These are phyloP conservation scores for Hybos culiciformis DNA, from an alignment of 2,888 invertebrate species.

Conservation along the genomic window DNA sequence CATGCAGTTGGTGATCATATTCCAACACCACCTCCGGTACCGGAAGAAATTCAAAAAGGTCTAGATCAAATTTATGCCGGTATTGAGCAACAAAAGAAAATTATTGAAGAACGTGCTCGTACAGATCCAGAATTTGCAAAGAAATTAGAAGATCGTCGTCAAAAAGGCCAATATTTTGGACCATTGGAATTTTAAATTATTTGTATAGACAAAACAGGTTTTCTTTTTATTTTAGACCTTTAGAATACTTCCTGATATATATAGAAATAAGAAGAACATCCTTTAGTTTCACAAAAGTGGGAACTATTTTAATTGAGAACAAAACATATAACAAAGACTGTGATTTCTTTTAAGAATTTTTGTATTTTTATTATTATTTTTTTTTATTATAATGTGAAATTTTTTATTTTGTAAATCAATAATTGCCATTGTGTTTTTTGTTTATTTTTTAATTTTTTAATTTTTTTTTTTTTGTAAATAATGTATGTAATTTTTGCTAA, in stretches of 20 bases:
- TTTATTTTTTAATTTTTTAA: too few relatives aligned
- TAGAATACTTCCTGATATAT: too few relatives aligned
- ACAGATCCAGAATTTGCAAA: constrained; percentile 35
- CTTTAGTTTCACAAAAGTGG: too few relatives aligned
- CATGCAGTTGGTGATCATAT: constrained; percentile 68
- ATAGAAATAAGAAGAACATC: not conserved
- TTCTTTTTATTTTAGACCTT: too few relatives aligned
- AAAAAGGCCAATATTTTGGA: constrained; percentile 47
- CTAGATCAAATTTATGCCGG: constrained; percentile 76
- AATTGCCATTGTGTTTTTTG: too few relatives aligned
- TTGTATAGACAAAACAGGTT: constrained; percentile 1
- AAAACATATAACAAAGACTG: constrained; percentile 20
- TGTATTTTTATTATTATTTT: not conserved
- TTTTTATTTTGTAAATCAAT: too few relatives aligned
- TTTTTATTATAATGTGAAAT: not conserved
- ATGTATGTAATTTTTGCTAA: too few relatives aligned
- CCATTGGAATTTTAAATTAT: constrained; percentile 23
- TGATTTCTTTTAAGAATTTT: constrained; percentile 21
- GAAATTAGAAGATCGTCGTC: constrained; percentile 33
- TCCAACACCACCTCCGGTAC: constrained; percentile 71
- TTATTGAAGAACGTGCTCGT: constrained; percentile 38
- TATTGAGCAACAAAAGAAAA: constrained; percentile 46
- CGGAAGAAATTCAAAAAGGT: constrained; percentile 74
- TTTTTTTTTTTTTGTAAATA: too few relatives aligned
- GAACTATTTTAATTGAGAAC: not conserved